Conservation (phyloP, 2,888 invertebrate species). For the Lamellibrachia satsuma region DNA sequence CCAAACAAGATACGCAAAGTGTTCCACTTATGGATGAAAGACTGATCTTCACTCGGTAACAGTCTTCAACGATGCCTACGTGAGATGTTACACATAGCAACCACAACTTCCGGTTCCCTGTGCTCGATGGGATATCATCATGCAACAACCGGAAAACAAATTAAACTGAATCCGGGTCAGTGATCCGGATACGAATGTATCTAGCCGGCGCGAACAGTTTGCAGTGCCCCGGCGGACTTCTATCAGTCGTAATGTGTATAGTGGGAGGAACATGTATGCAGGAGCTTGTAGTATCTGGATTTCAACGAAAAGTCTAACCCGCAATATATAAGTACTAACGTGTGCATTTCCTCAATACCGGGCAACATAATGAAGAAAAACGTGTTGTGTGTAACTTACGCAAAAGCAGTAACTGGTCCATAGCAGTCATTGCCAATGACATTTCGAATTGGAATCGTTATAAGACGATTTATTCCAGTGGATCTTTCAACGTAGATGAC, state of each 20-base stretch:
- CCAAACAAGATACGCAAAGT: background rate
- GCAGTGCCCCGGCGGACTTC: background rate
- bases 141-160: background rate
- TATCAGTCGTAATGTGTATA: background rate
- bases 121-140: background rate
- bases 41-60: background rate
- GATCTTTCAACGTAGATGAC: no score
- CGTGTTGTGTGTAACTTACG: no score
- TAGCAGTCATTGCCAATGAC: no score
- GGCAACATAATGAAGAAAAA: no score
- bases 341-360: no score
- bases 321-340: background rate
- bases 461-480: no score
- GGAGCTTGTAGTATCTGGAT: background rate
- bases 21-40: background rate
- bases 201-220: background rate
- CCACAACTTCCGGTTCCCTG: background rate
- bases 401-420: no score
- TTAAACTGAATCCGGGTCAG: background rate
- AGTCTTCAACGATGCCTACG: background rate
- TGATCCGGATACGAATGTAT: background rate
- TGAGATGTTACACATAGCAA: background rate
- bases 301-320: background rate
- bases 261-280: background rate
- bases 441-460: no score